A percentile compares a stretch with the other conserved stretches of the same genome.
Evolutionary conservation across 1,140 invertebrate species (phyloP).

Genomic region (Physella acuta): DNA sequence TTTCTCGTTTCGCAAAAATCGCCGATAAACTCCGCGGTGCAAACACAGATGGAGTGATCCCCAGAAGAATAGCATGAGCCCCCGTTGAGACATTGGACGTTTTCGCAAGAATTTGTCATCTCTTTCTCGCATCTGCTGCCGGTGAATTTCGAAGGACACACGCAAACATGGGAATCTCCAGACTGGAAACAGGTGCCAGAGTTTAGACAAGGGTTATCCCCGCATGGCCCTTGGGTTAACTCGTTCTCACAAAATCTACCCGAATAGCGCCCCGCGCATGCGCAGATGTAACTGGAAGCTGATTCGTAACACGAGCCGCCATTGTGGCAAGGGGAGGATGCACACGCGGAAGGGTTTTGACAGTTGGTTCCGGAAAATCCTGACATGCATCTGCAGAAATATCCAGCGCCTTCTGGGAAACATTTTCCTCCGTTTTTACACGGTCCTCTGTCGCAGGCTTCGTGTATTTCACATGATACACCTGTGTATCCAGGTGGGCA

Average conservation of each 20-base stretch:
- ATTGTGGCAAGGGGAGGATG: constrained; percentile 1
- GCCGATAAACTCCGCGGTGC: constrained; percentile 2
- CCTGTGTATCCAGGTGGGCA: constrained; percentile 4
- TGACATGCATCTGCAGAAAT: constrained; percentile 11
- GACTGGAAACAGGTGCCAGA: constrained; percentile 16
- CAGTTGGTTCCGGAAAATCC: constrained; percentile 12
- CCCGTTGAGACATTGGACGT: constrained; percentile 1
- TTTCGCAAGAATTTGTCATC: not conserved
- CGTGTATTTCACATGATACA: not conserved
- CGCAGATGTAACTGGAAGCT: not conserved
- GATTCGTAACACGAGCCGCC: constrained; percentile 12
- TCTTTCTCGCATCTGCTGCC: not conserved
- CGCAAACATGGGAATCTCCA: not conserved
- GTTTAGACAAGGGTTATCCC: constrained; percentile 7
- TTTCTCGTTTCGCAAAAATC: constrained; percentile 15
- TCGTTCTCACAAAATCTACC: not conserved
- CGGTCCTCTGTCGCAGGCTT: not conserved
- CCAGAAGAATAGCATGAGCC: constrained; percentile 17
- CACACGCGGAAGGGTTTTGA: not conserved
- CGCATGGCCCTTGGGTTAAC: not conserved
- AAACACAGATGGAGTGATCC: constrained; percentile 8
- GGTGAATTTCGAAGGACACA: not conserved
- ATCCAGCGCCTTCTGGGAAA: not conserved
- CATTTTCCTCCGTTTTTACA: constrained; percentile 5
- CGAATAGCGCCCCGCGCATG: not conserved